Base-by-base conservation (phyloP, 2,113 vertebrate genomes). In the Pungitius pungitius region DNA sequence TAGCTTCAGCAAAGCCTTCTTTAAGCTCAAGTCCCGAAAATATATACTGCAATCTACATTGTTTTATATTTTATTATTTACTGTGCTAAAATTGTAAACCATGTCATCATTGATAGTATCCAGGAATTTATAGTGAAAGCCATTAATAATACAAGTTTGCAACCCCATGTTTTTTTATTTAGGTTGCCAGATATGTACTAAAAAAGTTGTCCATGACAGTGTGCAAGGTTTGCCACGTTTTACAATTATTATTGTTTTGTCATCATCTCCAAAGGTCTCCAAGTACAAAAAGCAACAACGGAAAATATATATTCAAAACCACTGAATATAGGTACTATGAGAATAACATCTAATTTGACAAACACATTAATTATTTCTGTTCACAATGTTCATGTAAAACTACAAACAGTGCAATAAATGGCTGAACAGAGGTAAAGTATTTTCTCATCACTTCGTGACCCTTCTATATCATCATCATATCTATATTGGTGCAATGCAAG, bases 331-430 rank as follows among this genome's bases (percentile, higher is more conserved):
- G 76, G n/a, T 35, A 75, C 12, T 24, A 69, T 20, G 15, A 45
- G 30, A 75, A 55, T 37, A 52, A 65, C 18, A 75, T 59, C 18
- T 56, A 1, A 42, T 74, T 9, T 57, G 17, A 55, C 6, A 17
- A n/a, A 58, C 9, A 68, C 27, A 73, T 35, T 8, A 57, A 45
- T 65, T 52, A 1, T 52, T 43, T 69, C 3, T 37, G 22, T 63
- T 63, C 27, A 72, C 57, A 83, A 24, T 13, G 3, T 78, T 84
- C 30, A 76, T 82, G 68, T 64, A 39, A 78, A 83, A 68, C 51
- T 47, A 40, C 26, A 52, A 56, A 76, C 6, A 52, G 27, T 78
- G 33, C 37, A 77, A 80, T 75, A 55, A 10, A 10, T 22, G 63
- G 60, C 56, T 69, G 13, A 63, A 60, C 9, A 77, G 51, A 55